Conservation (phyloP, 1,140 invertebrate genomes). For the Colletes latitarsis region DNA sequence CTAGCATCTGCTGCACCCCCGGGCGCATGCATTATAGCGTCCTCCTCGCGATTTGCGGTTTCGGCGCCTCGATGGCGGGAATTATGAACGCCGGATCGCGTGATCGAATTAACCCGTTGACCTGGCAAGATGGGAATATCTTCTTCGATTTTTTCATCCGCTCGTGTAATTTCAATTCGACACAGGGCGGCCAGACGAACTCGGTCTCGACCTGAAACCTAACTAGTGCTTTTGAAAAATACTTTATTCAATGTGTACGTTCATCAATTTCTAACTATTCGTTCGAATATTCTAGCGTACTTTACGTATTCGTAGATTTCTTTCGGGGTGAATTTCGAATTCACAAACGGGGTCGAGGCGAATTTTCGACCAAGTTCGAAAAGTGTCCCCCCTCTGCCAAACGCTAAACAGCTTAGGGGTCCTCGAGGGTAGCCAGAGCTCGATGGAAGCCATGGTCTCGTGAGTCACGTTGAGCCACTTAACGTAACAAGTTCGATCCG, state of each 20-base stretch:
- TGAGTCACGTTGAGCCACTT: conserved; percentile 65
- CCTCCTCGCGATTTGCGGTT: conserved; percentile 11
- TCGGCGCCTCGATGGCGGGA: conserved; percentile 1
- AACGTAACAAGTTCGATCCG: conserved; percentile 62
- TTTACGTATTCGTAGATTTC: too few species aligned
- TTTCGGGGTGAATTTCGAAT: background rate
- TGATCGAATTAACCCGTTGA: conserved; percentile 1
- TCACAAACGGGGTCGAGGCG: background rate
- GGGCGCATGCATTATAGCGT: conserved; percentile 48
- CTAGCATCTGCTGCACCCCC: conserved; percentile 62
- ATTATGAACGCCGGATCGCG: background rate
- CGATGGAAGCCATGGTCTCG: conserved; percentile 31
- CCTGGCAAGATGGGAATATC: too few species aligned
- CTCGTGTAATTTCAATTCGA: too few species aligned
- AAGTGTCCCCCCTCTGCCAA: background rate
- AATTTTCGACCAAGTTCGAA: background rate
- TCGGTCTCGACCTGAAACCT: too few species aligned
- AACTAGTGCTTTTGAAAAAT: too few species aligned
- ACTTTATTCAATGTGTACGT: too few species aligned
- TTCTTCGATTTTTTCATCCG: too few species aligned
- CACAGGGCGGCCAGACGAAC: too few species aligned
- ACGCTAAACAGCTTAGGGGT: conserved; percentile 14
- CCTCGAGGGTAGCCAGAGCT: background rate
- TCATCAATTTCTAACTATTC: too few species aligned
- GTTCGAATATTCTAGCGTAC: too few species aligned